Evolutionary conservation across 2,113 vertebrate genomes (phyloP).

Genomic region (Embiotoca jacksoni): DNA sequence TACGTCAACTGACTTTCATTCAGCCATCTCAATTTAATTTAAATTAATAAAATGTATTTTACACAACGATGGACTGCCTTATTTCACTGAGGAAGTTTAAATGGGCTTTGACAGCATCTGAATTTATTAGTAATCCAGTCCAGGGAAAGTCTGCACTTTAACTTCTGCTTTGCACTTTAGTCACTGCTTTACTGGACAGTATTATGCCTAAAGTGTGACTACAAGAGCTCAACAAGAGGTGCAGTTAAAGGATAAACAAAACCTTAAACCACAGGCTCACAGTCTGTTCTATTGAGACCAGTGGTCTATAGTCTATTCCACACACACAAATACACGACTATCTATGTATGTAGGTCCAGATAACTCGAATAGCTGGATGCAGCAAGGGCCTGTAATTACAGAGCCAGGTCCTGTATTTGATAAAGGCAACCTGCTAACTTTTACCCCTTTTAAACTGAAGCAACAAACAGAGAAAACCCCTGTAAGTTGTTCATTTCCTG

Average conservation of each 20-base stretch:
- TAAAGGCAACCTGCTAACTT: background rate
- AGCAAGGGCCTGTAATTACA: background rate
- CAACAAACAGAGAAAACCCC: background rate
- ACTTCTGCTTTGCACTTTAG: background rate
- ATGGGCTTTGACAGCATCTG: background rate
- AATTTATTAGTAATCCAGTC: background rate
- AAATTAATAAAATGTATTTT: background rate
- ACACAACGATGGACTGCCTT: background rate
- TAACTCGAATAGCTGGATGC: conserved; percentile 78
- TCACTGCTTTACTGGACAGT: background rate
- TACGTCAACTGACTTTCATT: background rate
- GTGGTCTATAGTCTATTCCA: conserved; percentile 61
- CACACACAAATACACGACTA: conserved; percentile 47
- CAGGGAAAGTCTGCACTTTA: background rate
- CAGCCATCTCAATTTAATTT: background rate
- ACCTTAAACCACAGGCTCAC: conserved; percentile 58
- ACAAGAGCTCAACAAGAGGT: background rate
- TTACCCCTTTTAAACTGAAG: background rate
- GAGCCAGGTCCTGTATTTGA: background rate
- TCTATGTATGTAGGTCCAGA: conserved; percentile 66
- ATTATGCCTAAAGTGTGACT: background rate
- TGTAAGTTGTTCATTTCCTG: background rate
- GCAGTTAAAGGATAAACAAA: conserved; percentile 56
- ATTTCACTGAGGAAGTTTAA: background rate
- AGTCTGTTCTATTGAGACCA: conserved; percentile 42